These are phyloP conservation scores for Gymnogyps californianus DNA, from an alignment of 2,113 vertebrate genomes.

Conservation along the genomic window DNA sequence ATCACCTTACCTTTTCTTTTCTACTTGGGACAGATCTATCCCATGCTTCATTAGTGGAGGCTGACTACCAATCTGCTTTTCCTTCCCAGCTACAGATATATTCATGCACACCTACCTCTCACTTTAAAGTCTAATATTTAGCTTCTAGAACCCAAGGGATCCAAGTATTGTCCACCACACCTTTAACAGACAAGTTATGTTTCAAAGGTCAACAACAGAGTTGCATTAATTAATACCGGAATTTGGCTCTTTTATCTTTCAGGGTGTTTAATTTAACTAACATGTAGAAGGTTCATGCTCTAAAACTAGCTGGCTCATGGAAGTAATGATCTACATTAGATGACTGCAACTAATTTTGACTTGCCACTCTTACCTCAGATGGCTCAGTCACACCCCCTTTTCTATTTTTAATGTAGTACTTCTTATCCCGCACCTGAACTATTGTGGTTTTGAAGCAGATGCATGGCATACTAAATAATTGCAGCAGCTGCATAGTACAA, in stretches of 20 bases:
- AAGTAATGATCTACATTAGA: not conserved
- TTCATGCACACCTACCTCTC: not conserved
- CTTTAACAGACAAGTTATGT: not conserved
- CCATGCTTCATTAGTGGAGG: not conserved
- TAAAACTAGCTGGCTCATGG: not conserved
- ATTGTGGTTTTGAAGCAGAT: not conserved
- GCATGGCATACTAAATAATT: not conserved
- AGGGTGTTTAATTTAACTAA: not conserved
- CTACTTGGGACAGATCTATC: not conserved
- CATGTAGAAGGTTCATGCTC: not conserved
- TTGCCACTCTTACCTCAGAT: constrained; percentile 17
- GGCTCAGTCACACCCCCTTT: not conserved
- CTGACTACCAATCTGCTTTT: not conserved
- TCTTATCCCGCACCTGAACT: not conserved
- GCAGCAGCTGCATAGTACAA: not conserved
- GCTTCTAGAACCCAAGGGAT: not conserved
- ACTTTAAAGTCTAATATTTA: not conserved
- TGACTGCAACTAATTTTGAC: not conserved
- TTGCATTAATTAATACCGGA: not conserved
- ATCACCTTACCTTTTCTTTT: not conserved
- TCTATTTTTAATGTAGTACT: not conserved
- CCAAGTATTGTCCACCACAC: not conserved
- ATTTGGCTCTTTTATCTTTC: not conserved
- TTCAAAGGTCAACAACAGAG: not conserved
- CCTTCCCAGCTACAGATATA: not conserved